Evolutionary conservation across 2,888 invertebrate species (phyloP), one percentile per base, ranked within the genome.

Genomic region (Acanthosepion pharaonis): DNA sequence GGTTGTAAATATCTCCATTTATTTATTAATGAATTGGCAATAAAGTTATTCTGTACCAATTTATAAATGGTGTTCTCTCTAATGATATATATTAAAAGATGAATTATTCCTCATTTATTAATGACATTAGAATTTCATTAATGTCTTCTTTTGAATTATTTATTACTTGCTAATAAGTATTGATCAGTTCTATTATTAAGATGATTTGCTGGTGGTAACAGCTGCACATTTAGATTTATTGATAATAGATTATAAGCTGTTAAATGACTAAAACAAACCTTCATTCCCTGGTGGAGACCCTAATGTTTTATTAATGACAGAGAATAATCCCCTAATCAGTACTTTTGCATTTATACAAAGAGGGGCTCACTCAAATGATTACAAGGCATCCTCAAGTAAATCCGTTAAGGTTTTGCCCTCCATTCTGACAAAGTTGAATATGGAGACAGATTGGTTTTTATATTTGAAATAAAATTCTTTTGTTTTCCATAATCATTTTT

Each of bases 101-200:
- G n/a, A 78, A n/a, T 33, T 78, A 15, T 78, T n/a, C n/a, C n/a
- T 33, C 78, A 78, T 78, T 78, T 78, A 78, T 78, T n/a, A 78
- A 78, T n/a, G n/a, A 64, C 64, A 64, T 78, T 18, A 78, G 28
- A 78, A 78, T 78, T 78, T 78, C 78, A 78, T 78, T 78, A n/a
- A 78, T 78, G n/a, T 78, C 78, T 78, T n/a, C 78, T 78, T 78
- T n/a, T 78, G 78, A 78, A 78, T 78, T 78, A 78, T 78, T 78
- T 33, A 78, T 78, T 78, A 78, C 78, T 78, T 78, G 5, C n/a
- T 78, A 15, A 78, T n/a, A n/a, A 78, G 5, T n/a, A 15, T 18
- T n/a, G n/a, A 78, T 78, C 78, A 18, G 33, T 78, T 78, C 23
- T 59, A 25, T 23, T n/a, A n/a, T 23, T n/a, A n/a, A 78, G 78